Base-by-base conservation (phyloP, 1,140 invertebrate genomes). In the Pachypsylla venusta region DNA sequence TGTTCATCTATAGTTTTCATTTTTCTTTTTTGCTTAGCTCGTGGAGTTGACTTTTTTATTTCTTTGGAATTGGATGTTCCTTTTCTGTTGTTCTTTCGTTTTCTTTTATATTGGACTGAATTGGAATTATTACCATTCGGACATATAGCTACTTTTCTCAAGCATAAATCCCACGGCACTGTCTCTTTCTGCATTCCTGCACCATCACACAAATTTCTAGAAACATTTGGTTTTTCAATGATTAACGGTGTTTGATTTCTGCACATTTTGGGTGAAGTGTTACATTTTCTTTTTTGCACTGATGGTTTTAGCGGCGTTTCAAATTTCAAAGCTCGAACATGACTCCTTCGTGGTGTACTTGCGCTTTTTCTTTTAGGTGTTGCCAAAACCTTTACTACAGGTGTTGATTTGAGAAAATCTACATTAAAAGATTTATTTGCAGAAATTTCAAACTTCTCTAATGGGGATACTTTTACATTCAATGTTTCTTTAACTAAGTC, bases 201-300 rank as follows among this genome's bases (percentile, higher is more conserved):
- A 48, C 22, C 42, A 7, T 48, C 42, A 48, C 42, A 48, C n/a
- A 48, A 48, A 19, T 48, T 48, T 48, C 42, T 48, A 19, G 42
- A 48, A 48, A 48, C 42, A 48, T 48, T 48, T n/a, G 42, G 42
- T 48, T 48, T 48, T 48, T 48, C 42, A 48, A 48, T 48, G n/a
- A n/a, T 48, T 48, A 35, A 35, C 7, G 42, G 42, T 4, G 22
- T 3, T 48, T 48, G 42, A 48, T 3, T 48, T 48, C n/a, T 4
- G 22, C 16, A 10, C 3, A 19, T 22, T 48, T 48, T 48, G 16
- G 42, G 42, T 48, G 42, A 48, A 19, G 42, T 48, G 42, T 48
- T 48, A 19, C 42, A 48, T 48, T 48, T 48, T 48, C 42, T 5
- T 48, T 48, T 48, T 22, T 19, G 22, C 22, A 4, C 42, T 35